Conservation (phyloP, 2,113 vertebrate genomes). For the Dipodomys spectabilis region DNA sequence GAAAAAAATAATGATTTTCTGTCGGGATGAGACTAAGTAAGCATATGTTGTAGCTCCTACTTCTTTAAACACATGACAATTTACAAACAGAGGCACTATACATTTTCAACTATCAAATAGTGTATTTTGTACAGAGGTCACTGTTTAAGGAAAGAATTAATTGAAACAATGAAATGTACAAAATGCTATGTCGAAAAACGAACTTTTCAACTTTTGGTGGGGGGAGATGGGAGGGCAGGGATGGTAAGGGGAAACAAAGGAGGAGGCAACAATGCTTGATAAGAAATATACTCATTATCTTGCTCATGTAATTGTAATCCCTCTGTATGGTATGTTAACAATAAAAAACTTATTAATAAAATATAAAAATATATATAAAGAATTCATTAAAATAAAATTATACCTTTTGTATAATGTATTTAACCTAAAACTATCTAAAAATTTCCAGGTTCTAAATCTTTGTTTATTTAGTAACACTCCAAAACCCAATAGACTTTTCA, state of each 20-base stretch:
- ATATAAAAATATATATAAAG: neutral
- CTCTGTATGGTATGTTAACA: no score
- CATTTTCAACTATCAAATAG: neutral
- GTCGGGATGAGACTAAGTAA: neutral
- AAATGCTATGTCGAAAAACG: no score
- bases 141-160: neutral
- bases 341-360: no score
- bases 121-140: neutral
- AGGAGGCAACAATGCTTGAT: no score
- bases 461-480: neutral
- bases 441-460: neutral
- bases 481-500: constrained; percentile 37
- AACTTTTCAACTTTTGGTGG: no score
- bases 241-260: no score
- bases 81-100: neutral
- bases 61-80: neutral
- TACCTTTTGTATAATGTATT: neutral
- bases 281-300: no score
- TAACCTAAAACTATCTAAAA: neutral
- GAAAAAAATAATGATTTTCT: constrained; percentile 3
- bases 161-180: no score
- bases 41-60: neutral
- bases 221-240: no score
- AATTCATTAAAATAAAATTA: neutral
- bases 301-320: no score